These are phyloP conservation scores for Polymixis flavicincta DNA, from an alignment of 2,888 invertebrate genomes.

Conservation along the genomic window DNA sequence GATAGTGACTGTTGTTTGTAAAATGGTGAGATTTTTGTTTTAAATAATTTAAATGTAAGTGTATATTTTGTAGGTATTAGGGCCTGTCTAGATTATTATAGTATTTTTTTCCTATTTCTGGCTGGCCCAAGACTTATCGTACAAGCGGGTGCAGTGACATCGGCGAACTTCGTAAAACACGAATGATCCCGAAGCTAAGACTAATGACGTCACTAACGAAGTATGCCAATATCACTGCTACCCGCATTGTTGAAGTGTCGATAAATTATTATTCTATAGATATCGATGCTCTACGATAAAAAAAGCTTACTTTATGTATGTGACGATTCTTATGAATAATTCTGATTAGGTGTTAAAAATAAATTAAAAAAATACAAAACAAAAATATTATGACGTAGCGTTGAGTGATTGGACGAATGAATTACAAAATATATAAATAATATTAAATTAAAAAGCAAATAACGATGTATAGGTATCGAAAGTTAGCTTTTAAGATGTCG, in stretches of 20 bases:
- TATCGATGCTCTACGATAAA: slow-evolving; percentile 65
- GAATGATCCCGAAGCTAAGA: slow-evolving; percentile 29
- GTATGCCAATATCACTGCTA: slow-evolving; percentile 48
- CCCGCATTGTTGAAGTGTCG: slow-evolving; percentile 54
- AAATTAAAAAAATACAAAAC: slow-evolving; percentile 68
- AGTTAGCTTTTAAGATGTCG: slow-evolving; percentile 56
- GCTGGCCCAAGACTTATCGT: slow-evolving; percentile 70
- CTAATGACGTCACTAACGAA: slow-evolving; percentile 26
- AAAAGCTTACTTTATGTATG: slow-evolving; percentile 67
- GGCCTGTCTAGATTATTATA: slow-evolving; percentile 73
- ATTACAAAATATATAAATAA: slow-evolving; percentile 54
- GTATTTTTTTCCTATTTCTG: slow-evolving; percentile 73
- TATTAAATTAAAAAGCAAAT: slow-evolving; percentile 52
- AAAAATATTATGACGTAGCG: slow-evolving; percentile 71
- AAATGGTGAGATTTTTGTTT: slow-evolving; percentile 72
- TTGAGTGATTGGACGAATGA: slow-evolving; percentile 71
- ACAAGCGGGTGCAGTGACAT: slow-evolving; percentile 51
- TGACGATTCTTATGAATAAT: slow-evolving; percentile 77
- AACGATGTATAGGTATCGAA: slow-evolving; percentile 57
- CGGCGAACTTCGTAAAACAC: slow-evolving; percentile 24
- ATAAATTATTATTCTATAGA: slow-evolving; percentile 64
- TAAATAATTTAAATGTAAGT: slow-evolving; percentile 67
- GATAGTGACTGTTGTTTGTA: slow-evolving; percentile 67
- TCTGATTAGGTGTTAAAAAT: slow-evolving; percentile 71
- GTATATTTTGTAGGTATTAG: slow-evolving; percentile 69